A percentile compares a stretch with the other conserved stretches of the same genome.
Evolutionary conservation across 2,113 vertebrate species (phyloP).

Genomic region (Murina feae): DNA sequence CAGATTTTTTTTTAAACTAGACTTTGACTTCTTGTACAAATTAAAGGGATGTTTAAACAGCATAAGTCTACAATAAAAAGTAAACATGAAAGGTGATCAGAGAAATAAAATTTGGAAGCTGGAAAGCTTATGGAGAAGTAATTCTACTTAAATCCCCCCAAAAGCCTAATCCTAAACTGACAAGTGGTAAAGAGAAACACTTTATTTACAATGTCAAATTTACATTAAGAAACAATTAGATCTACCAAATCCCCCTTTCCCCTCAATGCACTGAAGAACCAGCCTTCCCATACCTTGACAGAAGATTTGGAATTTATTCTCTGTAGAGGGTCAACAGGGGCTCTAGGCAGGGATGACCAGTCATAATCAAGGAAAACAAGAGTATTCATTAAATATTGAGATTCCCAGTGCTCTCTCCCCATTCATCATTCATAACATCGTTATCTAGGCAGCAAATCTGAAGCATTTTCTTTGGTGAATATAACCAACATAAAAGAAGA

Average conservation of each 20-base stretch:
- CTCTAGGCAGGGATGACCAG: background rate
- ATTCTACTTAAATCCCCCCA: background rate
- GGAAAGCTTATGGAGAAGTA: background rate
- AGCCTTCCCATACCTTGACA: background rate
- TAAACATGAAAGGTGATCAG: background rate
- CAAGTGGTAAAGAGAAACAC: background rate
- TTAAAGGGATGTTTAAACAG: background rate
- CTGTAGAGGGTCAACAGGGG: background rate
- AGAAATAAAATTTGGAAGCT: background rate
- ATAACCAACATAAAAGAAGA: background rate
- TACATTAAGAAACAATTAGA: background rate
- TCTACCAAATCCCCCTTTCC: background rate
- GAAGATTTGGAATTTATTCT: background rate
- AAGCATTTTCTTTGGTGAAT: background rate
- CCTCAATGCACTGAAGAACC: background rate
- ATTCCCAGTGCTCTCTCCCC: background rate
- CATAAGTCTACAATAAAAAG: background rate
- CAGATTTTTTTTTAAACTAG: background rate
- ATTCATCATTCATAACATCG: background rate
- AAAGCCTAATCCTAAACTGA: background rate
- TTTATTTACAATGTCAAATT: background rate
- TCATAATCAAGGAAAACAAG: background rate
- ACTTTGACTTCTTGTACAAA: background rate
- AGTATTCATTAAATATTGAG: background rate
- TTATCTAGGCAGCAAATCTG: background rate